A percentile compares a stretch with the other conserved stretches of the same genome.
Conservation (phyloP, 2,113 vertebrate species). For the Elgaria multicarinata region DNA sequence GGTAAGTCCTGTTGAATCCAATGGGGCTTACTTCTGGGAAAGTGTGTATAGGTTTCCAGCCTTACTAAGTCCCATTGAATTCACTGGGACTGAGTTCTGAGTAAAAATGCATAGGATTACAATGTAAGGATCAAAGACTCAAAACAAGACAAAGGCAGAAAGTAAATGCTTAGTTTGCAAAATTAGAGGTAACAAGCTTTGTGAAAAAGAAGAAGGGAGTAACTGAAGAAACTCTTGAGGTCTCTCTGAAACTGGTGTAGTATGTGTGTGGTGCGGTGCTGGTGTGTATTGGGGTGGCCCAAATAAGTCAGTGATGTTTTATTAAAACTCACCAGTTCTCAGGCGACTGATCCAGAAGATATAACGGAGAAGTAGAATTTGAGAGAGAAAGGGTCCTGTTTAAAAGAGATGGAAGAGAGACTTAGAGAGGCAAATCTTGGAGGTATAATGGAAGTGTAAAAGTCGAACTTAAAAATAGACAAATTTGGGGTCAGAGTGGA, state of each 20-base stretch:
- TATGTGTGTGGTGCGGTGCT: background rate
- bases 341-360: slow-evolving; percentile 72
- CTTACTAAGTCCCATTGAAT: background rate
- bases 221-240: background rate
- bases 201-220: background rate
- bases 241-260: background rate
- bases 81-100: background rate
- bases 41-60: background rate
- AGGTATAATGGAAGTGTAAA: background rate
- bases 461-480: background rate
- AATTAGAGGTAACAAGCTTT: background rate
- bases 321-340: slow-evolving; percentile 79
- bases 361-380: slow-evolving; percentile 66
- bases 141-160: slow-evolving; percentile 46
- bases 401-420: slow-evolving; percentile 32
- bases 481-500: background rate
- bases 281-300: background rate
- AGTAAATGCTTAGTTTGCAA: slow-evolving; percentile 36
- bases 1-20: background rate
- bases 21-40: background rate
- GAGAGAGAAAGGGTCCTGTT: slow-evolving; percentile 74
- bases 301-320: background rate
- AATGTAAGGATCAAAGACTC: slow-evolving; percentile 50
- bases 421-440: background rate
- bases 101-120: background rate